Conservation (phyloP, 2,797 vertebrate species). For the Danio tinwini region DNA sequence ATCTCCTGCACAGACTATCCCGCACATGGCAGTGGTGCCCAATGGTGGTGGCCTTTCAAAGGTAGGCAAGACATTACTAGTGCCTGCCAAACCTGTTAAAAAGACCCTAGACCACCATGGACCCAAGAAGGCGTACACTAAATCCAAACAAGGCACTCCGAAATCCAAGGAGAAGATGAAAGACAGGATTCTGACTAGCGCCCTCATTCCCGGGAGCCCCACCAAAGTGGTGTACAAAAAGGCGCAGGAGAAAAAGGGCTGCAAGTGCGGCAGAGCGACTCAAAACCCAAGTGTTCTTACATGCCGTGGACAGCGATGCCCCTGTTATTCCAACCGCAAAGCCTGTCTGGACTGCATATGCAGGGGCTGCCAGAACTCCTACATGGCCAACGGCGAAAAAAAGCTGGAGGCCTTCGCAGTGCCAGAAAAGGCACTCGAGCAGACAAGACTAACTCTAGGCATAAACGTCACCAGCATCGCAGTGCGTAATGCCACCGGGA, state of each 20-base stretch:
- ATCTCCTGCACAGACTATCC: conserved; percentile 79
- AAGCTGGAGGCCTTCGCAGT: conserved; percentile 99
- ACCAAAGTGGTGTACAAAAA: conserved; percentile 99
- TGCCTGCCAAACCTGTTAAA: conserved; percentile 91
- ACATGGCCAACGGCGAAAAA: conserved; percentile 99
- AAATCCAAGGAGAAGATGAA: conserved; percentile 93
- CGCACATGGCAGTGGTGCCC: conserved; percentile 85
- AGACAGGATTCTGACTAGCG: conserved; percentile 87
- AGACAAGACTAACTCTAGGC: conserved; percentile 97
- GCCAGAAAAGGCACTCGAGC: conserved; percentile 98
- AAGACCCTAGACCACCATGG: conserved; percentile 90
- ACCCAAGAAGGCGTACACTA: conserved; percentile 94
- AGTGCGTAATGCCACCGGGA: conserved; percentile 80
- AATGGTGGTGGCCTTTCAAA: conserved; percentile 93
- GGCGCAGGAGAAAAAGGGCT: conserved; percentile 98
- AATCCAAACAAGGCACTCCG: conserved; percentile 91
- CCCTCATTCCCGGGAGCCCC: conserved; percentile 87
- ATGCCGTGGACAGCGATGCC: conserved; percentile 98
- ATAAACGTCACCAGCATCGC: conserved; percentile 99
- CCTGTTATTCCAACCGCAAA: conserved; percentile 99
- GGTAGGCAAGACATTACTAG: conserved; percentile 90
- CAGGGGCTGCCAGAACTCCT: conserved; percentile 99
- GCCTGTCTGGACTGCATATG: conserved; percentile 99
- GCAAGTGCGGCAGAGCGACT: conserved; percentile 98
- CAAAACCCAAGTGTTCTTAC: conserved; percentile 99